Percentiles rank a stretch among this genome's conserved stretches.
Conservation (phyloP, 2,797 vertebrate genomes). For the Helarctos malayanus region DNA sequence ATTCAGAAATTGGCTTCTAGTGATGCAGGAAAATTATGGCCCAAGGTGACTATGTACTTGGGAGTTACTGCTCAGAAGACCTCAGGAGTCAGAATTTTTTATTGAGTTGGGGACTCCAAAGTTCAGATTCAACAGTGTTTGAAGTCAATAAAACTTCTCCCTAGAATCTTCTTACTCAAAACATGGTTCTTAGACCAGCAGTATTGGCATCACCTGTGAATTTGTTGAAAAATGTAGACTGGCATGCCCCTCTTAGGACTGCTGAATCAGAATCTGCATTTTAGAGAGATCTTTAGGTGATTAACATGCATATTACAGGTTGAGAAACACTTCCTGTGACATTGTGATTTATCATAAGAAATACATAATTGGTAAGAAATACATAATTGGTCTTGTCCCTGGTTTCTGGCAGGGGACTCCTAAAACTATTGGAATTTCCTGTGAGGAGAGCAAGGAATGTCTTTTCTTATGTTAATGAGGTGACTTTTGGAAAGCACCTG, state of each 20-base stretch:
- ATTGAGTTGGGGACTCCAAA: neutral
- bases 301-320: neutral
- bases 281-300: neutral
- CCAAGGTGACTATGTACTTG: neutral
- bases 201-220: neutral
- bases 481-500: neutral
- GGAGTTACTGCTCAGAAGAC: neutral
- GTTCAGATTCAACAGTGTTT: neutral
- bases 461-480: neutral
- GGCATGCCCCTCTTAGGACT: neutral
- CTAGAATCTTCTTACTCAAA: neutral
- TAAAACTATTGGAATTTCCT: neutral
- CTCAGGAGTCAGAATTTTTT: neutral
- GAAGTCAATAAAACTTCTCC: neutral
- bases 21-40: neutral
- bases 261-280: neutral
- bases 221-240: neutral
- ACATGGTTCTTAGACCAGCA: neutral
- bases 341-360: neutral
- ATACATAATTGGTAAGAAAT: neutral
- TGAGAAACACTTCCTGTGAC: neutral
- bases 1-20: neutral
- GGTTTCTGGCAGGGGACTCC: neutral
- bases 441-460: neutral
- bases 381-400: neutral